A percentile compares a stretch with the other conserved stretches of the same genome.
Conservation (phyloP, 1,140 invertebrate genomes). For the Drosophila jambulina region DNA sequence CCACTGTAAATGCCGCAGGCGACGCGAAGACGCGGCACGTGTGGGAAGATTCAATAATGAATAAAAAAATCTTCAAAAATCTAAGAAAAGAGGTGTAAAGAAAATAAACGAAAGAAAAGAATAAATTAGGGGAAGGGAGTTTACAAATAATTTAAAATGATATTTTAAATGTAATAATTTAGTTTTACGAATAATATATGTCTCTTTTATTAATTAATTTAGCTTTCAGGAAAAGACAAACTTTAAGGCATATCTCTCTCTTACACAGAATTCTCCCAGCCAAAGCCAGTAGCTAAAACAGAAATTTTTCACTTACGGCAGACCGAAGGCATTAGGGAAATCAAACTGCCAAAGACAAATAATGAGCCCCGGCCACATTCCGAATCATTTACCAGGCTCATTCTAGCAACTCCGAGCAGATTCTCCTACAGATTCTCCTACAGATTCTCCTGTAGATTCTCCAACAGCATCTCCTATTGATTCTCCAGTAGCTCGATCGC, state of each 20-base stretch:
- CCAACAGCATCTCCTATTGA: neutral
- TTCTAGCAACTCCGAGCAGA: constrained; percentile 6
- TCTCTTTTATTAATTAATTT: neutral
- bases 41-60: constrained; percentile 21
- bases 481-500: constrained; percentile 1
- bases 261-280: neutral
- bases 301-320: constrained; percentile 7
- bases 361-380: constrained; percentile 27
- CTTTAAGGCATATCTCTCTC: too few species aligned
- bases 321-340: constrained; percentile 26
- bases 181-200: neutral
- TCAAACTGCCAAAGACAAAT: constrained; percentile 27
- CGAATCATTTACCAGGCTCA: constrained; percentile 15
- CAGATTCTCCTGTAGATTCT: constrained; percentile 3
- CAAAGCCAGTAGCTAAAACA: neutral
- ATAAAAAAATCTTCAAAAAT: neutral
- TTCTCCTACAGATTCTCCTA: constrained; percentile 3
- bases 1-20: constrained; percentile 21
- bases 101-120: neutral
- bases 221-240: too few species aligned
- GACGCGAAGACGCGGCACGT: constrained; percentile 17
- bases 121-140: neutral
- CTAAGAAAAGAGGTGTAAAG: neutral
- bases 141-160: neutral
- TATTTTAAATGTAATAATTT: neutral